These are phyloP conservation scores for Metalampra italica DNA, from an alignment of 2,888 invertebrate genomes.

Conservation along the genomic window DNA sequence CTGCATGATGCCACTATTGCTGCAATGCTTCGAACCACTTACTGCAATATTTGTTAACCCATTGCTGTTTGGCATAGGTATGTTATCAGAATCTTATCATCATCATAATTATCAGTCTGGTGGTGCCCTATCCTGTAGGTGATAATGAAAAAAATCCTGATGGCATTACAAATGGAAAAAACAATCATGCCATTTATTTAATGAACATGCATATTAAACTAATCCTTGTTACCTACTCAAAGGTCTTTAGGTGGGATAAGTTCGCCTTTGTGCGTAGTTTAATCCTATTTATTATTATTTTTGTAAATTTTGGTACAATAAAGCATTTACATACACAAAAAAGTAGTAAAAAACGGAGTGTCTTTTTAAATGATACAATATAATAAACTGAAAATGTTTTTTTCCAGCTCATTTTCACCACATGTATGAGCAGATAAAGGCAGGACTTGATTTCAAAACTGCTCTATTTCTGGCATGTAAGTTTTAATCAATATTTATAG, in stretches of 20 bases:
- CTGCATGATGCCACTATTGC: slow-evolving; percentile 94
- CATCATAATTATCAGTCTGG: neutral
- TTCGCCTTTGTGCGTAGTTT: no score
- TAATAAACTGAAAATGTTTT: neutral
- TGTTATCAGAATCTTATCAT: slow-evolving; percentile 24
- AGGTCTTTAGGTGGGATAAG: no score
- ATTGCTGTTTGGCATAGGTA: slow-evolving; percentile 93
- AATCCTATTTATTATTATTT: no score
- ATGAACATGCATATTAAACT: no score
- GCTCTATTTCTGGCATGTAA: slow-evolving; percentile 86
- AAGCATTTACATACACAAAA: no score
- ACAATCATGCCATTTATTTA: no score
- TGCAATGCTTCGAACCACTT: slow-evolving; percentile 87
- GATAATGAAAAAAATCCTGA: no score
- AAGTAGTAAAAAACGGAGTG: no score
- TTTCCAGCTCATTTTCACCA: slow-evolving; percentile 94
- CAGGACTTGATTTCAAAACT: slow-evolving; percentile 83
- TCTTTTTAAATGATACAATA: no score
- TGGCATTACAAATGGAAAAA: no score
- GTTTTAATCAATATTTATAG: slow-evolving; percentile 25
- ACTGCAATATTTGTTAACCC: slow-evolving; percentile 91
- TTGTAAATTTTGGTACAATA: no score
- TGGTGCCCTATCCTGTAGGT: neutral
- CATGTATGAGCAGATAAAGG: slow-evolving; percentile 86
- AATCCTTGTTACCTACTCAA: no score